Evolutionary conservation across 2,888 invertebrate species (phyloP), one percentile per base, ranked within the genome.

Genomic region (Dicycla oo): DNA sequence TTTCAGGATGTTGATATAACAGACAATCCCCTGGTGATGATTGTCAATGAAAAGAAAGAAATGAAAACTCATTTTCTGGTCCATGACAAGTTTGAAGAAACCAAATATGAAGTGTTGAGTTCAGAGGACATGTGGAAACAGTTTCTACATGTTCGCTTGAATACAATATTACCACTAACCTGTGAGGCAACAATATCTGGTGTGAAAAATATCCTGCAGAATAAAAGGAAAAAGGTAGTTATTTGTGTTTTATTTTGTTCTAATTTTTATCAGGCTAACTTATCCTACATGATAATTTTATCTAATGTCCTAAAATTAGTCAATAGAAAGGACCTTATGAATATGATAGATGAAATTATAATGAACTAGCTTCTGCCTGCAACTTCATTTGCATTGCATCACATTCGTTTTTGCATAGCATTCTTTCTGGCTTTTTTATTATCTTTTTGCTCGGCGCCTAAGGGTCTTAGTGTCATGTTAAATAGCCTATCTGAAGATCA

Each of bases 1-100:
- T 91, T 92, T 45, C 85, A 96, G 96, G 97, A 97, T 92, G 97
- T 98, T 72, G 97, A 98, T 90, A 97, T 98, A 86, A 98, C 98
- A 65, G 98, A 98, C 88, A 98, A 98, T 93, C 98, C 98, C 5
- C 94, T 98, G 72, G 95, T 98, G 66, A 93, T 98, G 56, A 92
- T 96, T 77, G 96, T 97, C 23, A 96, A 96, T 81, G 93, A 96
- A 60, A 88, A 88, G 13, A 94, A 93, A 83, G 96, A 96, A 20
- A 92, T 98, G 85, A 96, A 97, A 87, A 96, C 97, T 18, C 97
- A 97, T 81, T 97, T 97, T 89, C 96, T 97, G 80, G 97, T 97
- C 53, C 98, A 98, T 92, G 97, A 97, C 77, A 97, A 97, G 88
- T 94, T 98, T 76, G 97, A 98, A 88, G 96, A 97, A 80, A 96